Percentiles rank a stretch among this genome's conserved stretches.
Evolutionary conservation across 2,113 vertebrate species (phyloP).

Genomic region (Promerops cafer): DNA sequence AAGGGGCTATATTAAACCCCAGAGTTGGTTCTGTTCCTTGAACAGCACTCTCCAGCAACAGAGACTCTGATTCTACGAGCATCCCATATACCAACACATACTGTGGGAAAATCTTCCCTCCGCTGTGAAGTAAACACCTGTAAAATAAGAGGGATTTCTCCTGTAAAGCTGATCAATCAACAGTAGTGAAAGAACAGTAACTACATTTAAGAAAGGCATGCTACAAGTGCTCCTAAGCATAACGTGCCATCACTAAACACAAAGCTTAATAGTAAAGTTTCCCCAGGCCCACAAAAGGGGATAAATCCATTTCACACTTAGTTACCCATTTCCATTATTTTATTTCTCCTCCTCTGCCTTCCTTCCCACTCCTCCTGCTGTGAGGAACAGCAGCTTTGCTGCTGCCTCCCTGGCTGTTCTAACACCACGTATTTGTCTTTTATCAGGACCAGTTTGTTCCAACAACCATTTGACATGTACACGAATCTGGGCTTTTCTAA

Average conservation of each 20-base stretch:
- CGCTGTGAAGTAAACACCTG: conserved; percentile 90
- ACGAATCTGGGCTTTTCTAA: background rate
- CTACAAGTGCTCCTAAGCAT: background rate
- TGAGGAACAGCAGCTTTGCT: background rate
- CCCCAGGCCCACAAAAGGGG: background rate
- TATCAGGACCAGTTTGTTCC: background rate
- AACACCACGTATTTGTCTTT: background rate
- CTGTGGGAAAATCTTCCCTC: conserved; percentile 90
- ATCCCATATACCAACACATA: conserved; percentile 85
- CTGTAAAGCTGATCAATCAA: background rate
- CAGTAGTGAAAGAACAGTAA: background rate
- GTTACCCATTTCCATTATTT: background rate
- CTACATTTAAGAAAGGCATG: background rate
- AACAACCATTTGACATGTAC: fast-evolving
- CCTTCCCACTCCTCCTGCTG: background rate
- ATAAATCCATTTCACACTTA: background rate
- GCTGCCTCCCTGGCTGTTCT: background rate
- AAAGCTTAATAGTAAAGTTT: background rate
- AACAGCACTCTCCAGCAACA: conserved; percentile 89
- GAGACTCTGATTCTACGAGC: conserved; percentile 86
- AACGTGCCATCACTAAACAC: background rate
- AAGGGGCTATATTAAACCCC: conserved; percentile 91
- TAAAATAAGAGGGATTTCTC: background rate
- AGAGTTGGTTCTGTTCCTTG: conserved; percentile 90
- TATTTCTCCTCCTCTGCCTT: background rate